A percentile compares a stretch with the other conserved stretches of the same genome.
These are phyloP conservation scores for Alosa sapidissima DNA, from an alignment of 2,797 vertebrate species.

Conservation along the genomic window DNA sequence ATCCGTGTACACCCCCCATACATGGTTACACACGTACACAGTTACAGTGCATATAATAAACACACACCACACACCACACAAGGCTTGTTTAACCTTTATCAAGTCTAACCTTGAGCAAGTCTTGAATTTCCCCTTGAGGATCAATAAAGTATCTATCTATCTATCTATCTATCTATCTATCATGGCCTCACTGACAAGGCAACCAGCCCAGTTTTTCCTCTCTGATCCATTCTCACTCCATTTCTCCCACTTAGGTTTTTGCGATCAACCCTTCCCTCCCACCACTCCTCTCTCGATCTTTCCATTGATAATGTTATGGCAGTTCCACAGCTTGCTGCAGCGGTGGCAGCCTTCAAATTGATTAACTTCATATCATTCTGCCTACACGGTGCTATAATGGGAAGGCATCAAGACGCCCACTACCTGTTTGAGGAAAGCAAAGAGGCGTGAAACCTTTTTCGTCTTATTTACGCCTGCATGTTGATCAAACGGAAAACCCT, in stretches of 20 bases:
- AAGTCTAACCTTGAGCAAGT: no score
- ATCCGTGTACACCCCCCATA: no score
- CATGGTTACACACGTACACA: not conserved
- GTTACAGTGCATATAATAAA: not conserved
- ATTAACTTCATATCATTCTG: not conserved
- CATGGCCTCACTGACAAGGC: not conserved
- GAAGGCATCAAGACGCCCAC: not conserved
- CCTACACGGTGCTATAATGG: conserved; percentile 20
- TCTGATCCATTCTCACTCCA: not conserved
- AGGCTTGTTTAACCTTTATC: not conserved
- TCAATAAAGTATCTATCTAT: no score
- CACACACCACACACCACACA: not conserved
- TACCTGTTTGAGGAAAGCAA: conserved; percentile 7
- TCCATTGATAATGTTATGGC: not conserved
- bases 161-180: no score
- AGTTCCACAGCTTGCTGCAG: no score
- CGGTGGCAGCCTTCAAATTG: not conserved
- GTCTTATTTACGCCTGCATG: not conserved
- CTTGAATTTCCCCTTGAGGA: no score
- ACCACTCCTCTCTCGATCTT: not conserved
- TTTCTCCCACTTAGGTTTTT: not conserved
- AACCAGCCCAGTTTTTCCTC: not conserved
- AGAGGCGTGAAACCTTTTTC: not conserved
- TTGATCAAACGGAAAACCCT: conserved; percentile 4
- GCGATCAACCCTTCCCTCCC: not conserved